Evolutionary conservation across 2,797 vertebrate species (phyloP), one percentile per base, ranked within the genome.

Genomic region (Podargus strigoides): DNA sequence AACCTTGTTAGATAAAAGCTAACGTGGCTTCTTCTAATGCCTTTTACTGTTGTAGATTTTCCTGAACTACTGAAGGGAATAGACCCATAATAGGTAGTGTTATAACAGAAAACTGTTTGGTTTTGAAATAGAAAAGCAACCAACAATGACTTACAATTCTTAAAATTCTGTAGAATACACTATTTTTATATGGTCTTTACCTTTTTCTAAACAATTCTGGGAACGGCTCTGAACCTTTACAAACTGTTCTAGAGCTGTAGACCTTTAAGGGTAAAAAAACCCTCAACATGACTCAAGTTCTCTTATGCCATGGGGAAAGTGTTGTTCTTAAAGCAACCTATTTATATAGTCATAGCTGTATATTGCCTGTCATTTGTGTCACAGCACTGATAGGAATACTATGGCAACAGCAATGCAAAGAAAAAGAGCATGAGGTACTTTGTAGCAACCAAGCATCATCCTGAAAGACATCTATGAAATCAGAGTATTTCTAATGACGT

Each of bases 351-450:
- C 52, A 62, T 44, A 62, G 52, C 50, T 93, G 42, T 66, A 18
- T 6, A 3, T 28, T 69, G 58, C 62, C 79, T 81, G 64, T 89
- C 89, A 62, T 20, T 91, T 76, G 47, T 73, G 32, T 66, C 72
- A 70, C 2, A 85, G 77, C 72, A 59, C 59, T 86, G 47, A 70
- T 14, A 28, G 34, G 56, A 86, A 44, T 77, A 24, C 79, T 95
- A 92, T 77, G 59, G 85, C 67, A 96, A 96, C 69, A 77, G 73
- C 41, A 86, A 75, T 6, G 44, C n/a, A 82, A 75, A 53, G 72
- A 60, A 49, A 63, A 37, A 32, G 14, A 78, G 52, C 32, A 66
- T 10, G 49, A 79, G 47, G 55, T 49, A 81, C 37, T 20, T 53
- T 24, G 83, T 28, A 87, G 76, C 42, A 88, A 73, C 20, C 18